phyloP scores from a whole-genome alignment of 2,797 vertebrate genomes.

The Paratrypauchen microcephalus region DNA sequence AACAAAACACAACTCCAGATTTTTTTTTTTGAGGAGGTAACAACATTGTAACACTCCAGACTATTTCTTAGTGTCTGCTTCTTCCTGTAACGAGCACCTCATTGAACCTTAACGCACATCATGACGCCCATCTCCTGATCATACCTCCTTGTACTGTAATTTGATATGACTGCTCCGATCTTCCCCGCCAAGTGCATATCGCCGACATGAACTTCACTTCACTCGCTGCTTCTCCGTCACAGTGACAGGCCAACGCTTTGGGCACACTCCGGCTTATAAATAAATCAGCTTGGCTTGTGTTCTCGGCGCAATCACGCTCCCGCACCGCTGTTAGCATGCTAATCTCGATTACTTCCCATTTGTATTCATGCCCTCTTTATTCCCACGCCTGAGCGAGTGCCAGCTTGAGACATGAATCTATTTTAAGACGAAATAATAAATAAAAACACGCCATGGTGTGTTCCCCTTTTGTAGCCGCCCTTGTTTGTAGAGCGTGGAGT shows the following conservation, averaged over 20 bases:
- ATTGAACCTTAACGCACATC: too few species aligned
- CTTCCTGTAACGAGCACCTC: too few species aligned
- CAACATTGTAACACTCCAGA: too few species aligned
- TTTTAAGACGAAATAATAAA: slow-evolving; percentile 19
- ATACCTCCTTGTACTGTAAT: neutral
- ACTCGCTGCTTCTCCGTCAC: neutral
- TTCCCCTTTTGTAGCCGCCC: slow-evolving; percentile 1
- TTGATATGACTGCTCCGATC: neutral
- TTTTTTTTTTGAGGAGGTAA: too few species aligned
- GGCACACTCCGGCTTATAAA: slow-evolving; percentile 11
- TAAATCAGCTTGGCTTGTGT: slow-evolving; percentile 11
- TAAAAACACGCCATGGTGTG: slow-evolving; percentile 7
- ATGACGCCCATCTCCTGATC: neutral
- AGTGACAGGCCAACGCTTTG: slow-evolving; percentile 10
- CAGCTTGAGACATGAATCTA: slow-evolving; percentile 5
- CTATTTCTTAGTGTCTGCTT: too few species aligned
- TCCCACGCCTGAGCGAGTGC: slow-evolving; percentile 11
- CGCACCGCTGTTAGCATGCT: slow-evolving; percentile 12
- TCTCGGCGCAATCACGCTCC: slow-evolving; percentile 1
- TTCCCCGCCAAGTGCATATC: neutral
- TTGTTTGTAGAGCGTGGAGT: slow-evolving; percentile 3
- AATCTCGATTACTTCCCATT: slow-evolving; percentile 7
- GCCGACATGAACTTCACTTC: neutral
- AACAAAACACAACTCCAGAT: too few species aligned
- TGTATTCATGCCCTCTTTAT: slow-evolving; percentile 13